Evolutionary conservation across 1,140 invertebrate genomes (phyloP).

Genomic region (Helicoverpa zea): DNA sequence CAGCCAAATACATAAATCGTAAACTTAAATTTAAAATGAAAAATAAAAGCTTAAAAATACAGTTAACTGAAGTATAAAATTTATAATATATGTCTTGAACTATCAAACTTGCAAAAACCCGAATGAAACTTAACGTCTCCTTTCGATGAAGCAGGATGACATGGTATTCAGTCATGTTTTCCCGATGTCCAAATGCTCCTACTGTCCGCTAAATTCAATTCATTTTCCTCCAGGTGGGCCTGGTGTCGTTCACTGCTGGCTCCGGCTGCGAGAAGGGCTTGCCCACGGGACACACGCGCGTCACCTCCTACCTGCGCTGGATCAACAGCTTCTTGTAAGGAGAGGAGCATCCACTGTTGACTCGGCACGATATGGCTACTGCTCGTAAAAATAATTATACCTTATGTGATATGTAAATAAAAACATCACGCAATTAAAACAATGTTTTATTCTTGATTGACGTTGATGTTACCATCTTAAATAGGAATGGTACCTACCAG

Average conservation of each 20-base stretch:
- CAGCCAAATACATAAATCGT: too few species aligned
- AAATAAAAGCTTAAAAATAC: background rate
- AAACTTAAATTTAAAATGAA: too few species aligned
- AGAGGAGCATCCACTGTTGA: background rate
- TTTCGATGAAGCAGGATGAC: background rate
- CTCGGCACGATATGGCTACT: background rate
- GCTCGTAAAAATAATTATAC: too few species aligned
- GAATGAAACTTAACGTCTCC: too few species aligned
- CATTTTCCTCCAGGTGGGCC: background rate
- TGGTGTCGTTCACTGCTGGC: conserved; percentile 3
- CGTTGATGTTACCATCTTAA: too few species aligned
- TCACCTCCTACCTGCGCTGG: conserved; percentile 5
- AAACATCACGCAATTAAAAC: too few species aligned
- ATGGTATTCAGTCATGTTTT: too few species aligned
- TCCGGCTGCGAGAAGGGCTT: conserved; percentile 5
- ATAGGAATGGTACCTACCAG: too few species aligned
- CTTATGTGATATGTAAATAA: too few species aligned
- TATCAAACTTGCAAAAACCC: too few species aligned
- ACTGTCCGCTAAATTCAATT: background rate
- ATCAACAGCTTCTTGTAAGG: conserved; percentile 7
- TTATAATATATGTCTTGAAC: too few species aligned
- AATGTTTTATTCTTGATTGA: too few species aligned
- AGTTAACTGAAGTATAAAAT: background rate
- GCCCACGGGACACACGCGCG: conserved; percentile 2
- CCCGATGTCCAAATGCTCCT: background rate